A percentile compares a stretch with the other conserved stretches of the same genome.
Evolutionary conservation across 2,797 vertebrate genomes (phyloP).

Genomic region (Ispidina lecontei): DNA sequence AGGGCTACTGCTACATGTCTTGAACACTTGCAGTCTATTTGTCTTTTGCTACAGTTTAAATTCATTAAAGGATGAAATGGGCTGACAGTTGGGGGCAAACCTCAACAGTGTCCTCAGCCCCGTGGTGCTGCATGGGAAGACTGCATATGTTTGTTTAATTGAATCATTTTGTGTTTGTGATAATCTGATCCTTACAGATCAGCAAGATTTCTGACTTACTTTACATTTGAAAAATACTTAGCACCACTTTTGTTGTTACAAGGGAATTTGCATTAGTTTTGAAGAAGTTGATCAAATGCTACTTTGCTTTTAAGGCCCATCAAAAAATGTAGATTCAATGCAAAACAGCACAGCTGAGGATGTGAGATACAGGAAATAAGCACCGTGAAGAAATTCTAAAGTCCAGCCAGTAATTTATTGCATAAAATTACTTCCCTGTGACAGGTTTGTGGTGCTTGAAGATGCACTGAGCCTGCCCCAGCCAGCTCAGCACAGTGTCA

Average conservation of each 20-base stretch:
- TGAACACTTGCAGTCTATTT: conserved; percentile 40
- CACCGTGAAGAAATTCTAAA: background rate
- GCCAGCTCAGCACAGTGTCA: rapidly evolving
- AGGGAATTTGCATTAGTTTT: background rate
- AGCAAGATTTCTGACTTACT: background rate
- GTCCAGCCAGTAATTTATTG: background rate
- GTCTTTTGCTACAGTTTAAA: conserved; percentile 73
- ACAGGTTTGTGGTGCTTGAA: conserved; percentile 16
- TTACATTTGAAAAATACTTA: background rate
- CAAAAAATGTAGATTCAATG: background rate
- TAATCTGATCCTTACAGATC: background rate
- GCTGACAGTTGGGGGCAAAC: conserved; percentile 52
- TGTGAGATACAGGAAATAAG: background rate
- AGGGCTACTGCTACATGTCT: conserved; percentile 53
- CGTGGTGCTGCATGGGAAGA: background rate
- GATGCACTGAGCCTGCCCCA: background rate
- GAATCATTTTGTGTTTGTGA: background rate
- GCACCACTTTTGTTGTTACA: background rate
- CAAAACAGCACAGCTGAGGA: background rate
- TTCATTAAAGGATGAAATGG: conserved; percentile 69
- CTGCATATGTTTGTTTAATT: background rate
- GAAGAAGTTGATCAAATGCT: background rate
- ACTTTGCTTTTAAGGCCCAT: background rate
- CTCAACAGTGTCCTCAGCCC: background rate
- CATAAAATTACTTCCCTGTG: background rate